Percentiles rank a stretch among this genome's conserved stretches.
Evolutionary conservation across 2,797 vertebrate species (phyloP).

Genomic region (Rhinophrynus dorsalis): DNA sequence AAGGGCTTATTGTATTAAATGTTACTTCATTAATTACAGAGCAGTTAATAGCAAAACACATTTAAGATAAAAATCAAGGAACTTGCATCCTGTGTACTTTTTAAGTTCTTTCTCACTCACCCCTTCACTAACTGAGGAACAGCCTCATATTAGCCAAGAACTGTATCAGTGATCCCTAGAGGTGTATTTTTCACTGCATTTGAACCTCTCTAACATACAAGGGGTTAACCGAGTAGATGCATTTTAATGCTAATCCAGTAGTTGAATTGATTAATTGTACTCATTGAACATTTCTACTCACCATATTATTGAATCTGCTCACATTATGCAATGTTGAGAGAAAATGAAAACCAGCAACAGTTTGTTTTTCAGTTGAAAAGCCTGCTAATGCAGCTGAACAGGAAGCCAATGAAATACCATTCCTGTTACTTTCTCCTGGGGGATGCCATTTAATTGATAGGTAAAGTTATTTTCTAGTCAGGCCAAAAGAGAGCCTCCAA

Average conservation of each 20-base stretch:
- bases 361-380: slow-evolving; percentile 30
- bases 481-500: slow-evolving; percentile 13
- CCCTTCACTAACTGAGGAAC: background rate
- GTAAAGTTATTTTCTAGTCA: slow-evolving; percentile 47
- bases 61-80: slow-evolving; percentile 27
- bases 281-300: background rate
- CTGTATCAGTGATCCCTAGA: background rate
- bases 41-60: slow-evolving; percentile 28
- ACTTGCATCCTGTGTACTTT: slow-evolving; percentile 12
- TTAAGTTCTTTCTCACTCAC: background rate
- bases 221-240: background rate
- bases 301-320: background rate
- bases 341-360: slow-evolving; percentile 41
- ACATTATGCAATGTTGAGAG: background rate
- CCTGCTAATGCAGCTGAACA: slow-evolving; percentile 37
- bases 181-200: too few species aligned
- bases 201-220: background rate
- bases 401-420: slow-evolving; percentile 39
- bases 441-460: slow-evolving; percentile 45
- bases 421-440: slow-evolving; percentile 45
- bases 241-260: slow-evolving; percentile 3
- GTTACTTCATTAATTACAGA: slow-evolving; percentile 34
- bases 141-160: background rate
- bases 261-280: background rate
- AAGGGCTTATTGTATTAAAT: slow-evolving; percentile 27